Percentiles rank a stretch among this genome's conserved stretches.
These are phyloP conservation scores for Onychomys arenicola DNA, from an alignment of 2,797 vertebrate species.

Conservation along the genomic window DNA sequence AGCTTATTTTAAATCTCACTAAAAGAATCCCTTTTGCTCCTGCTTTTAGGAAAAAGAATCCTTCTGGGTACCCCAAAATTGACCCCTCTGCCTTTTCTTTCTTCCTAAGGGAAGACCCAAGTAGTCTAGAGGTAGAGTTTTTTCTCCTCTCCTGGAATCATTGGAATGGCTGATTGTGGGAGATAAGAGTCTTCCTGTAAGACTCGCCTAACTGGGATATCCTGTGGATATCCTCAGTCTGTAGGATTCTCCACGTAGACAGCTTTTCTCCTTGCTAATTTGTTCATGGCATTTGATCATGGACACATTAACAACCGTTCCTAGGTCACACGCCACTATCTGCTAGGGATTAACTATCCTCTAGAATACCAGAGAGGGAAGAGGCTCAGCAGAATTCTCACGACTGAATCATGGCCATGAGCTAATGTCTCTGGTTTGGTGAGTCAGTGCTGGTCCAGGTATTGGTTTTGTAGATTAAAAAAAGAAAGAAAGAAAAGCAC, in stretches of 20 bases:
- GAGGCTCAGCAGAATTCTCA: slow-evolving; percentile 80
- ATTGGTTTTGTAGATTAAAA: slow-evolving; percentile 52
- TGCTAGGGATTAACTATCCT: slow-evolving; percentile 69
- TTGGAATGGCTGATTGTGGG: neutral
- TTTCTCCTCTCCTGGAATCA: neutral
- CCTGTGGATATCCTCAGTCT: too few species aligned
- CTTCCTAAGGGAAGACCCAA: neutral
- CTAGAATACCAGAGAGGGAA: slow-evolving; percentile 77
- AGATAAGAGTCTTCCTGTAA: neutral
- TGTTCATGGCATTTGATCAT: neutral
- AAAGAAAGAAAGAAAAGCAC: neutral
- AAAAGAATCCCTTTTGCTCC: neutral
- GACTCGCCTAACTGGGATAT: rapidly evolving
- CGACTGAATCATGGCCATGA: slow-evolving; percentile 87
- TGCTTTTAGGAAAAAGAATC: neutral
- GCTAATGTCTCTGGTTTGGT: slow-evolving; percentile 85
- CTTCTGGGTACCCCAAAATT: neutral
- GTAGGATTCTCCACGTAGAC: neutral
- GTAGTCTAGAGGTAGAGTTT: neutral
- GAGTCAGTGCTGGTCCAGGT: slow-evolving; percentile 80
- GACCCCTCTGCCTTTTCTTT: neutral
- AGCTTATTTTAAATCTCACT: slow-evolving; percentile 28
- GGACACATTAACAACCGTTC: neutral
- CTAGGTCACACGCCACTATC: neutral
- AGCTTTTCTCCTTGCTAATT: neutral